Evolutionary conservation across 30 jellyfish, hydroid and myxozoan species (phyloP), one percentile per base, ranked within the genome.

Genomic region (Pelagia noctiluca): DNA sequence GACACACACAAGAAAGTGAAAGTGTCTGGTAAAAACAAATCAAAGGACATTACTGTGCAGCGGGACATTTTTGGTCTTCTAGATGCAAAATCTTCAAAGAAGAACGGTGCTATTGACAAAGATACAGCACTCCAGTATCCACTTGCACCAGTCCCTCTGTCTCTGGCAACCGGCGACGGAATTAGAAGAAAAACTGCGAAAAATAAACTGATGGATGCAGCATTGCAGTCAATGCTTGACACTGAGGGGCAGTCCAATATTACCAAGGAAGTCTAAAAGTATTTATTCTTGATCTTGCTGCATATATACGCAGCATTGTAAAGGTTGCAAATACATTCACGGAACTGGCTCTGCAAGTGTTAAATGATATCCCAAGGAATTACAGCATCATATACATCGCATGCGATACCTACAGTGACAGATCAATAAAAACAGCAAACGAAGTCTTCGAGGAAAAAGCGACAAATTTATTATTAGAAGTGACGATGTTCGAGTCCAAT

Each of bases 121-220:
- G 71, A 71, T 71, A 71, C 36, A 71, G 71, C 84, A 71, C 73
- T 71, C 29, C 84, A 71, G 42, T 71, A 38, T 71, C 84, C 84
- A 71, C 71, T 71, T 38, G 71, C 71, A 71, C 68, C 71, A 54
- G 34, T 71, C 71, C 84, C 73, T 2, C 84, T 71, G 0, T 71
- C 84, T 71, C 75, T 71, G 74, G 84, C 84, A 71, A 49, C 75
- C 36, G 36, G 74, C 74, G 84, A 71, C 42, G 84, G 84, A 71
- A 71, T 38, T 49, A 71, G 75, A 71, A 71, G 84, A 49, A 71
- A 71, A 35, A 49, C 74, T 23, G 50, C 26, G 71, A 71, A 71
- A 71, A 71, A 71, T 71, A 71, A 71, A 42, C 84, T 71, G 84
- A 71, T 71, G 84, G 84, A 71, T 35, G 84, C 84, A 21, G 71